Evolutionary conservation across 2,888 invertebrate genomes (phyloP).

Genomic region (Polyommatus iphigenia): DNA sequence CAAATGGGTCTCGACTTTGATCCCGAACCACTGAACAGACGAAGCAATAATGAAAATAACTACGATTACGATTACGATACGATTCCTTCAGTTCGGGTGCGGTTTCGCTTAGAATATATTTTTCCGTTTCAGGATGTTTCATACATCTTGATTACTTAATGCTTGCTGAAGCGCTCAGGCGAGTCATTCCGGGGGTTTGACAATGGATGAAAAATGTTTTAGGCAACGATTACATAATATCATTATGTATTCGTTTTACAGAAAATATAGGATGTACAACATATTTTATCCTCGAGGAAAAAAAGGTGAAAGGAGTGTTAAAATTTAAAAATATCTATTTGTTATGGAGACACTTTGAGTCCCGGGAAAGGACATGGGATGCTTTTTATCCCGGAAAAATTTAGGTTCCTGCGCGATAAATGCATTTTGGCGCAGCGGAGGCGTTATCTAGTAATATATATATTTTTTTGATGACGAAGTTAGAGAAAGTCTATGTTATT

Average conservation of each 20-base stretch:
- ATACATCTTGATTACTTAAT: conserved; percentile 49
- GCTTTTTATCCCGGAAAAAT: too few relatives aligned
- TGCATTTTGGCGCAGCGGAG: too few relatives aligned
- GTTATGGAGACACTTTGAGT: too few relatives aligned
- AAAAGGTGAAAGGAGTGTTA: not conserved
- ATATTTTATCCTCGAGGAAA: not conserved
- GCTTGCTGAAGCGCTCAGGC: conserved; percentile 45
- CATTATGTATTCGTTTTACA: not conserved
- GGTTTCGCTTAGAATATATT: conserved; percentile 49
- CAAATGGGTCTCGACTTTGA: not conserved
- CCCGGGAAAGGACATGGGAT: too few relatives aligned
- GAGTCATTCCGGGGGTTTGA: conserved; percentile 39
- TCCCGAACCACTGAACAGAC: not conserved
- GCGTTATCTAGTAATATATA: too few relatives aligned
- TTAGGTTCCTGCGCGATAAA: too few relatives aligned
- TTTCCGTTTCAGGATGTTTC: conserved; percentile 51
- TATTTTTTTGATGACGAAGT: too few relatives aligned
- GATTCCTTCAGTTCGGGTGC: not conserved
- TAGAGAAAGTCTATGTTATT: too few relatives aligned
- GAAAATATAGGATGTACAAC: not conserved
- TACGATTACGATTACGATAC: too few relatives aligned
- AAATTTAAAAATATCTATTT: not conserved
- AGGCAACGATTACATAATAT: conserved; percentile 5
- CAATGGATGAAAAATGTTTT: conserved; percentile 23
- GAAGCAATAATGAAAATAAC: not conserved